A percentile compares a stretch with the other conserved stretches of the same genome.
phyloP scores from a whole-genome alignment of 2,113 vertebrate genomes.

The Tiliqua scincoides region DNA sequence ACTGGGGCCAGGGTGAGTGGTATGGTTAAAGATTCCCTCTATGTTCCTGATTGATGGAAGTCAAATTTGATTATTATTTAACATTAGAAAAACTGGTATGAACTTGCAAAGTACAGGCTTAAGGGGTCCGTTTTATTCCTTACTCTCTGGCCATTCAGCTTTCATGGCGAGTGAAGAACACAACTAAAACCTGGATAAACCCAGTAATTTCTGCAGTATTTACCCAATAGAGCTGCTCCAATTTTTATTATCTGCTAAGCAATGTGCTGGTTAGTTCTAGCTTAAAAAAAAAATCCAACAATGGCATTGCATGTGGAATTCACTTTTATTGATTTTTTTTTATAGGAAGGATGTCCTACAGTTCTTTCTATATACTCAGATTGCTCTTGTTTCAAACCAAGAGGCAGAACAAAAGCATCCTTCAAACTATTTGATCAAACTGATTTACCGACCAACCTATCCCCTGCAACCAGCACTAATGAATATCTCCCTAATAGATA shows the following conservation, averaged over 20 bases:
- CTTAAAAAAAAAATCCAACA: not conserved
- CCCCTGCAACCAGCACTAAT: not conserved
- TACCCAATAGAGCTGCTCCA: not conserved
- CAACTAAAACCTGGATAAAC: not conserved
- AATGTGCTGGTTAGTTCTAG: rapidly evolving
- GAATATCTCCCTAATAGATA: not conserved
- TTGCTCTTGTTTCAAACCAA: not conserved
- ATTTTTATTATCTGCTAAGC: not conserved
- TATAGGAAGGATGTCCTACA: not conserved
- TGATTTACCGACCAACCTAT: not conserved
- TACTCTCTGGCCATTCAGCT: no score
- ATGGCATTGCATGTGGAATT: not conserved
- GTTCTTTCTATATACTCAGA: not conserved
- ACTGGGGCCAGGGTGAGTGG: no score
- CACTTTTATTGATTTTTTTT: not conserved
- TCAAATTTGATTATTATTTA: no score
- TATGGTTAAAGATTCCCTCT: no score
- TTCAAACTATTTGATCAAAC: not conserved
- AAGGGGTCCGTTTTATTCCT: no score
- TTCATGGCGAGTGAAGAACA: no score
- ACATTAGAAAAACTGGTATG: no score
- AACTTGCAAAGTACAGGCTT: no score
- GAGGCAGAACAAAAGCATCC: not conserved
- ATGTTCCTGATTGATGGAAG: no score
- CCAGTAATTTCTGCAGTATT: not conserved